A percentile compares a stretch with the other conserved stretches of the same genome.
phyloP scores from a whole-genome alignment of 37 sponge, comb jelly and placozoan genomes.

The Hormiphora californensis region DNA sequence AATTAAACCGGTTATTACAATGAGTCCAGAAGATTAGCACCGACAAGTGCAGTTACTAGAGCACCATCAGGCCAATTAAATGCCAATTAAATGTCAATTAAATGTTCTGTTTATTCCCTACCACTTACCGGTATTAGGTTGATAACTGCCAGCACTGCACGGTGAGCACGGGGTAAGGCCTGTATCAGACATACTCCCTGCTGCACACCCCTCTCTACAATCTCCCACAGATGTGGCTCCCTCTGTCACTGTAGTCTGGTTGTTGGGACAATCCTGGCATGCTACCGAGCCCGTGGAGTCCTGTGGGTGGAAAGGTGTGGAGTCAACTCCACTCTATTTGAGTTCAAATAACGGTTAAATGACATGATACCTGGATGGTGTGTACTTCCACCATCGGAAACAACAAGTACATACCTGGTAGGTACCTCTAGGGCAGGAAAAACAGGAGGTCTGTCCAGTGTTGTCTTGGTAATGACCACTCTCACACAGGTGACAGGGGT shows the following conservation, averaged over 20 bases:
- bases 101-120: not conserved
- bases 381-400: too few species aligned
- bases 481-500: not conserved
- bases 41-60: too few species aligned
- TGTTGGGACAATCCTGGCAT: not conserved
- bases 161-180: conserved; percentile 9
- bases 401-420: too few species aligned
- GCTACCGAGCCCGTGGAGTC: not conserved
- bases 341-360: too few species aligned
- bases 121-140: not conserved
- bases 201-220: conserved; percentile 11
- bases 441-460: not conserved
- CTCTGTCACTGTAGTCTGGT: not conserved
- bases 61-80: too few species aligned
- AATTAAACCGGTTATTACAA: too few species aligned
- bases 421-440: not conserved
- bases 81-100: too few species aligned
- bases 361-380: too few species aligned
- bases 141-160: not conserved
- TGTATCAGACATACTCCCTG: not conserved
- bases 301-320: too few species aligned
- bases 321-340: too few species aligned
- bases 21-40: too few species aligned
- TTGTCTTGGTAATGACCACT: not conserved
- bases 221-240: not conserved